Conservation (phyloP, 2,113 vertebrate species). For the Sus scrofa region DNA sequence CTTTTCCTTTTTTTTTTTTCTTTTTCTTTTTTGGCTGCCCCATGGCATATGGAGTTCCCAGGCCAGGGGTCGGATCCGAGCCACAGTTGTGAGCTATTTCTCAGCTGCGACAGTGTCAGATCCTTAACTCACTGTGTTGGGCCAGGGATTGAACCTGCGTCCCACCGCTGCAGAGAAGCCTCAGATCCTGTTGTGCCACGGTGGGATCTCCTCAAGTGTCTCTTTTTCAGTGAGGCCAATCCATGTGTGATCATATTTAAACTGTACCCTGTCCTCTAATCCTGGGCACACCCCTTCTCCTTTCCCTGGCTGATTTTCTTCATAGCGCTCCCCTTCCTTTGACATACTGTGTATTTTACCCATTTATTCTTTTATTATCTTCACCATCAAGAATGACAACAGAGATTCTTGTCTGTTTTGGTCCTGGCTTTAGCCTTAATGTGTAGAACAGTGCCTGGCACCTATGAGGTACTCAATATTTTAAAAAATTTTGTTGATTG, state of each 20-base stretch:
- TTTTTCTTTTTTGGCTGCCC: too few species aligned
- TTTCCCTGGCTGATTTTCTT: neutral
- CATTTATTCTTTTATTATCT: neutral
- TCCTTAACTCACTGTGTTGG: too few species aligned
- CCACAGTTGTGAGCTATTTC: too few species aligned
- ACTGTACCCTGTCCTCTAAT: neutral
- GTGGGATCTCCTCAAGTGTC: neutral
- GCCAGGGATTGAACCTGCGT: too few species aligned
- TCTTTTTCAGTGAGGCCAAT: neutral
- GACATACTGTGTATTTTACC: neutral
- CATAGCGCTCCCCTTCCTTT: neutral
- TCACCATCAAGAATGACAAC: neutral
- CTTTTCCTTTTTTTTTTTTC: too few species aligned
- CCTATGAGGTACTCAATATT: neutral
- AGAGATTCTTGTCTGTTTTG: constrained; percentile 31
- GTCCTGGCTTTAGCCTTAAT: neutral
- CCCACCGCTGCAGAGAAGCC: too few species aligned
- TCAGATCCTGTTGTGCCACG: too few species aligned
- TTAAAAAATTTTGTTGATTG: neutral
- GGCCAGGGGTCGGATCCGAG: too few species aligned
- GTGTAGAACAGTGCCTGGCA: neutral
- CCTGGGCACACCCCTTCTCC: neutral
- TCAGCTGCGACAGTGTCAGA: too few species aligned
- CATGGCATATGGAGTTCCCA: too few species aligned
- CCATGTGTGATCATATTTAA: neutral